Base-by-base conservation (phyloP, 2,888 invertebrate genomes). In the Stramonita haemastoma region DNA sequence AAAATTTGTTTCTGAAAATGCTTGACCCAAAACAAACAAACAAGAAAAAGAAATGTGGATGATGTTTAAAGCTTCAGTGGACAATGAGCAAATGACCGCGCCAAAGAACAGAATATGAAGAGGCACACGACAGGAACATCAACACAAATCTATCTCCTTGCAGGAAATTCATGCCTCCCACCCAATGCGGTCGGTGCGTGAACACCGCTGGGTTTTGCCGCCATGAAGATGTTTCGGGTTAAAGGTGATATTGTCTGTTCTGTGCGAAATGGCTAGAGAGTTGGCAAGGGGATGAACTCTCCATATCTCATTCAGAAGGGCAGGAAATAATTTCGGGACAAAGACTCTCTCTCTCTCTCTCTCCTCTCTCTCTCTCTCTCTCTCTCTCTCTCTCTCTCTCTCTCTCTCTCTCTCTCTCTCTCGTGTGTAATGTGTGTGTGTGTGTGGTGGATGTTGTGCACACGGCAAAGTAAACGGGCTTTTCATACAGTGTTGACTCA, bases 261-360 rank as follows among this genome's bases (percentile, higher is more conserved):
- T 60, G 83, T 60, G 81, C 57, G 15, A 81, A 81, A 88, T 88
- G 81, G 81, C 22, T 32, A 32, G 70, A 84, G 56, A 81, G 88
- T 66, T 83, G 56, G 88, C 81, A 83, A 83, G 83, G 88, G 88
- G 88, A n/a, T 46, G 88, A 60, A 81, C 81, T 88, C 70, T 81
- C 88, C 84, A 84, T 88, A 88, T 88, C 46, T 88, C 88, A 88
- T 36, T 60, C 29, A 15, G 4, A 29, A 66, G 26, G 26, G 83
- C 88, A 83, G 88, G 88, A 88, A 88, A 84, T 70, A 66, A 88
- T 83, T 70, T 84, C 70, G 87, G 22, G 87, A 26, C 11, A 32
- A n/a, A n/a, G 13, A 8, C 60, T 60, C 19, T 60, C 60, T 60
- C 19, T 60, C 60, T 60, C 19, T 60, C 60, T 29, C 8, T 29